phyloP scores from a whole-genome alignment of 2,888 invertebrate genomes.

The Luffia ferchaultella region DNA sequence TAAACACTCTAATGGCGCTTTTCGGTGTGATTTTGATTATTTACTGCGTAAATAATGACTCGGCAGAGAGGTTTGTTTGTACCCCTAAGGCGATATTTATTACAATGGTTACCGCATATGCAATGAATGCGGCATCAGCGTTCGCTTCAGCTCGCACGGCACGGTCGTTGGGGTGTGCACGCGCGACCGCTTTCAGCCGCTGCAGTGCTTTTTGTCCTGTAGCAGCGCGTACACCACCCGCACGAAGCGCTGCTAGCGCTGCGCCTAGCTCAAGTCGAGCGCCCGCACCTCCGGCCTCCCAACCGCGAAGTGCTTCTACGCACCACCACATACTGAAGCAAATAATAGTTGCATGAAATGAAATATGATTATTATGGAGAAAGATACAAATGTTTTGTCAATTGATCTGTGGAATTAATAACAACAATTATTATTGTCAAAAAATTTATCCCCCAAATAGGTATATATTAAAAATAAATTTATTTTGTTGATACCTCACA shows the following conservation, averaged over 20 bases:
- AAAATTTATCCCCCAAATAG: too few species aligned
- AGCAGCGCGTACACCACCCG: constrained; percentile 15
- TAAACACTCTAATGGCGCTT: too few species aligned
- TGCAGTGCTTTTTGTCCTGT: constrained; percentile 30
- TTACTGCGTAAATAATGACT: too few species aligned
- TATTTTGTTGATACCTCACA: too few species aligned
- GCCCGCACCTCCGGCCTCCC: constrained; percentile 82
- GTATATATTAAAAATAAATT: too few species aligned
- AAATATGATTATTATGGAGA: too few species aligned
- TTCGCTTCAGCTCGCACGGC: constrained; percentile 51
- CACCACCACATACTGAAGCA: constrained; percentile 72
- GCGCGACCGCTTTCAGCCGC: constrained; percentile 47
- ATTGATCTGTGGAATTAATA: too few species aligned
- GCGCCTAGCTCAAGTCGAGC: constrained; percentile 75
- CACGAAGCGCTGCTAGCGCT: constrained; percentile 15
- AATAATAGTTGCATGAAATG: neutral
- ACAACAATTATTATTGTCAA: too few species aligned
- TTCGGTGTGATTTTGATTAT: too few species aligned
- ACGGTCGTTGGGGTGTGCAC: constrained; percentile 46
- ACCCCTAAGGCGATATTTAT: too few species aligned
- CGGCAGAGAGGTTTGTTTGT: too few species aligned
- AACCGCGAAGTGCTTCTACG: constrained; percentile 85
- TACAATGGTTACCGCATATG: constrained; percentile 53
- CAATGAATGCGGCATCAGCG: constrained; percentile 53
- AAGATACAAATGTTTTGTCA: too few species aligned